Evolutionary conservation across 2,888 invertebrate genomes (phyloP), one percentile per base, ranked within the genome.

Genomic region (Heliconius sara): DNA sequence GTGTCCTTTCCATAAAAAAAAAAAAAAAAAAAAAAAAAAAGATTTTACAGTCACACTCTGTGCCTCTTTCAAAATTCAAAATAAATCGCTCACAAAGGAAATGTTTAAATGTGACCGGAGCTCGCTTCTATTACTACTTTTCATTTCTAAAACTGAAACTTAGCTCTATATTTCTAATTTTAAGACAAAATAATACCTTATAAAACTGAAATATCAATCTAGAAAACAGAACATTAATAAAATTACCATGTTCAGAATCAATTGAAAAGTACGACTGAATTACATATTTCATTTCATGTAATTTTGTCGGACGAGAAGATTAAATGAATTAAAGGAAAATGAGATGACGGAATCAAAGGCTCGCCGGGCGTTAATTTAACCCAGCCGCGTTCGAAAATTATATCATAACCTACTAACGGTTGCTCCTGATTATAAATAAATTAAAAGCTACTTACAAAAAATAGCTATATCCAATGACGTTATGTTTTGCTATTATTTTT

Each of bases 291-390:
- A 66, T 34, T 79, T 78, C 60, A 65, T 68, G 67, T 66, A 71
- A 71, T 67, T 80, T 76, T 76, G 76, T 75, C 25, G 22, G 63
- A 66, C 77, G 60, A 30, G 52, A 63, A 80, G 52, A 74, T 85
- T 84, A 84, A 84, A 83, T 81, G 81, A 84, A 85, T 85, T 85
- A 85, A 84, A 85, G 82, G 80, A 81, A 84, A 84, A 82, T 79
- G 83, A 83, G 79, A 70, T 72, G 80, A 74, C 79, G 81, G 81
- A 85, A 85, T 86, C 85, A 85, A 84, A 84, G 81, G 83, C 80
- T 82, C 74, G 73, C 76, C 78, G 71, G 79, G 82, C 82, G 81
- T 83, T 84, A 84, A 85, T 83, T 84, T 81, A 72, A 83, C 77
- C 82, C n/a, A 76, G 80, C 80, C 77, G 70, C 80, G 78, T 82